phyloP scores from a whole-genome alignment of 23 tunicate species.

The Styela clava region DNA sequence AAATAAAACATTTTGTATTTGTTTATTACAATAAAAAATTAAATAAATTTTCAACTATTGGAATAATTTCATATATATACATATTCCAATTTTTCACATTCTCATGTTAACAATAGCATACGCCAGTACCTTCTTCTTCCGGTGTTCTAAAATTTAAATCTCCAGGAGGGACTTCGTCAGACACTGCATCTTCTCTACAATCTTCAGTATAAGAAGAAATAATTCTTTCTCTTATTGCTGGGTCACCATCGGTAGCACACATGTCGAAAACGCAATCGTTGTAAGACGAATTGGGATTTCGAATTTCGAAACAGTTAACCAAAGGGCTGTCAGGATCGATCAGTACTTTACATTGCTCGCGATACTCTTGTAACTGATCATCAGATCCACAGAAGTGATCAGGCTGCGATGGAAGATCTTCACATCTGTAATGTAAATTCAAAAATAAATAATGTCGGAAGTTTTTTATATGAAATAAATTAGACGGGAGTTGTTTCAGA shows the following conservation, averaged over 20 bases:
- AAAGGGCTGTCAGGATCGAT: slow-evolving; percentile 54
- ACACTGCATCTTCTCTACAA: slow-evolving; percentile 36
- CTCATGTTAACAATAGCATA: too few species aligned
- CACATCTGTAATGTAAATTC: background rate
- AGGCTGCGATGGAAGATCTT: background rate
- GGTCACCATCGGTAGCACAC: slow-evolving; percentile 49
- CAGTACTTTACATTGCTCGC: slow-evolving; percentile 35
- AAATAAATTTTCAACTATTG: too few species aligned
- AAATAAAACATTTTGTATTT: too few species aligned
- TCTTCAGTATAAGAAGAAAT: slow-evolving; percentile 36
- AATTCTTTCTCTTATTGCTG: slow-evolving; percentile 10
- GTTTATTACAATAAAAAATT: too few species aligned
- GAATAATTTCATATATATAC: too few species aligned
- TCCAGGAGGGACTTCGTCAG: slow-evolving; percentile 20
- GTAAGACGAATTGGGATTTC: slow-evolving; percentile 20
- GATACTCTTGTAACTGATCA: background rate
- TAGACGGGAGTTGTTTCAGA: too few species aligned
- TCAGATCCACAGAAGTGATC: background rate
- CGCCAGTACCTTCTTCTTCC: slow-evolving; percentile 5
- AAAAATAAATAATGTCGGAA: too few species aligned
- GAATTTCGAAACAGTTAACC: slow-evolving; percentile 34
- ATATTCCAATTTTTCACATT: too few species aligned
- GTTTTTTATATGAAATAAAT: too few species aligned
- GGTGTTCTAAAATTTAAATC: background rate
- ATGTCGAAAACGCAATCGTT: slow-evolving; percentile 52